A percentile compares a stretch with the other conserved stretches of the same genome.
phyloP scores from a whole-genome alignment of 1,140 invertebrate species.

The Drosophila asahinai region DNA sequence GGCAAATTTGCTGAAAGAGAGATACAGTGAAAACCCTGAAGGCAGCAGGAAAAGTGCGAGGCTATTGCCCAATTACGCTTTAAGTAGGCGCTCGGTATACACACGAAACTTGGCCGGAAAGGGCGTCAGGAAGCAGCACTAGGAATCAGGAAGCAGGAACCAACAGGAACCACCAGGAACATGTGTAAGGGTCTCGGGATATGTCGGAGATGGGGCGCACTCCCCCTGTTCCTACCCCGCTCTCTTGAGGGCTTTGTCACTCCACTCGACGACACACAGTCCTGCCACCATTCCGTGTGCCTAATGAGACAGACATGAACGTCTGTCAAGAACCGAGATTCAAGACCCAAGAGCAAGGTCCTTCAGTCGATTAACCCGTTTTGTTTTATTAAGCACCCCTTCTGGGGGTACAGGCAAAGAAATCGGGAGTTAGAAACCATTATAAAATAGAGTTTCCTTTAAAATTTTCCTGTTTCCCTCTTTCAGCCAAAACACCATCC shows the following conservation, averaged over 20 bases:
- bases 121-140: slow-evolving; percentile 7
- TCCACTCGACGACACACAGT: slow-evolving; percentile 17
- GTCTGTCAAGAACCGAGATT: slow-evolving; percentile 11
- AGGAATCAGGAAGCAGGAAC: slow-evolving; percentile 4
- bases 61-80: slow-evolving; percentile 53
- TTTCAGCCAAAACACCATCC: slow-evolving; percentile 79
- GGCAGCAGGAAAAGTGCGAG: slow-evolving; percentile 34
- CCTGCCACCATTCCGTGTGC: slow-evolving; percentile 21
- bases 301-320: slow-evolving; percentile 39
- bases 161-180: slow-evolving; percentile 12
- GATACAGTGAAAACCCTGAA: slow-evolving; percentile 18
- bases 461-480: background rate
- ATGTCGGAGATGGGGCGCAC: background rate
- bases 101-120: slow-evolving; percentile 53
- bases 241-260: background rate
- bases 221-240: background rate
- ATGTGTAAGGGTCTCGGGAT: slow-evolving; percentile 65
- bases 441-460: too few relatives aligned
- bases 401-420: background rate
- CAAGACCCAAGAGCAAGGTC: slow-evolving; percentile 44
- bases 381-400: slow-evolving; percentile 15
- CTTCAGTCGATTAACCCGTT: slow-evolving; percentile 41
- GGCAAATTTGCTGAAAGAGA: slow-evolving; percentile 26
- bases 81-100: slow-evolving; percentile 70
- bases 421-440: background rate